Conservation (phyloP, 37 sponge, comb jelly and placozoan species). For the Ianthella basta region DNA sequence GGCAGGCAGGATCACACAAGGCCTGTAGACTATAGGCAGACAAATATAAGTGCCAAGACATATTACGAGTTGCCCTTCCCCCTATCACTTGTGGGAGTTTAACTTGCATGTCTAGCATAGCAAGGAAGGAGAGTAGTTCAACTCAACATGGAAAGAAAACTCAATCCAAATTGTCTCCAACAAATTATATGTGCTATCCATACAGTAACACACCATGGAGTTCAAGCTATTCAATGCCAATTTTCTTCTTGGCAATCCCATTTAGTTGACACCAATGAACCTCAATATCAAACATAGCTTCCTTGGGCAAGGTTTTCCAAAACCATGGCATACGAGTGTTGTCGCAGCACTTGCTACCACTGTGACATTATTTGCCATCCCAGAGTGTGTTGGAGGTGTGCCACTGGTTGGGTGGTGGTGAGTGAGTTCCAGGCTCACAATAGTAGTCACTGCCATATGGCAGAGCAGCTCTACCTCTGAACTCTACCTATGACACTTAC, state of each 20-base stretch:
- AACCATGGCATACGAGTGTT: constrained; percentile 13
- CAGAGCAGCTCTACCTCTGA: background rate
- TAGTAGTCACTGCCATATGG: constrained; percentile 31
- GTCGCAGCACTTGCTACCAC: constrained; percentile 9
- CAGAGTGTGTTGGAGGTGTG: background rate
- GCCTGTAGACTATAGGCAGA: too few species aligned
- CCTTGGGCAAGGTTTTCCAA: background rate
- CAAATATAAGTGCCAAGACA: too few species aligned
- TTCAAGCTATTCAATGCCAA: constrained; percentile 9
- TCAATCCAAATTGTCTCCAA: too few species aligned
- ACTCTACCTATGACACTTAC: too few species aligned
- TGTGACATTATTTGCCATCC: constrained; percentile 4
- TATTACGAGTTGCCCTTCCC: too few species aligned
- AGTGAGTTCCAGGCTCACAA: background rate
- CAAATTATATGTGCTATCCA: too few species aligned
- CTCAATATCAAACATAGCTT: background rate
- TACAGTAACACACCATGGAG: too few species aligned
- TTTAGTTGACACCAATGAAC: background rate
- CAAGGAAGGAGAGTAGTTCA: too few species aligned
- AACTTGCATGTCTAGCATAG: too few species aligned
- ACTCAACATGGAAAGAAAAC: too few species aligned
- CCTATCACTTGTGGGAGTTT: too few species aligned
- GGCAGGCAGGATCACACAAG: too few species aligned
- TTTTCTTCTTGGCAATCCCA: background rate
- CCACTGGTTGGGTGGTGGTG: background rate